Base-by-base conservation (phyloP, 2,888 invertebrate species). In the Tillus elongatus region DNA sequence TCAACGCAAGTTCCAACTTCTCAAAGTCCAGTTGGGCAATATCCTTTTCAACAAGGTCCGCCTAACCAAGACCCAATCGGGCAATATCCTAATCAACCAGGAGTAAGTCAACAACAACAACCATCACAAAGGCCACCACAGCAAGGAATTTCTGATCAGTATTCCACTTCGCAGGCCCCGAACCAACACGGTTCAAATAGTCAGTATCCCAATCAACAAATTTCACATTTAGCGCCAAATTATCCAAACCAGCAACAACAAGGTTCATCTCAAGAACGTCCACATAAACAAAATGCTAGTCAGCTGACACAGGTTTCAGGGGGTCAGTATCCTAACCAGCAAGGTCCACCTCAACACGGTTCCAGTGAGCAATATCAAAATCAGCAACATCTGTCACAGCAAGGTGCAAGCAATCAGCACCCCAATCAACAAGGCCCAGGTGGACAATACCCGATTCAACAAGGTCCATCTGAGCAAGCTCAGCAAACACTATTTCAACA, bases 81-180 rank as follows among this genome's bases (percentile, higher is more conserved):
- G n/a, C 24, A 19, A 19, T n/a, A 19, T 8, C 24, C 24, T 19
- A n/a, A n/a, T 19, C 24, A 19, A n/a, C 24, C 24, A 19, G 24
- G 24, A 19, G 6, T 8, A 19, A 19, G 6, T 19, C 6, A n/a
- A 19, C 24, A 19, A 19, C 24, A n/a, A n/a, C 24, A 19, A 19
- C 24, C 6, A 19, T 19, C 6, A 8, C 24, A 6, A 19, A n/a
- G 24, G 24, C 24, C 6, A n/a, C 24, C 24, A 19, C 24, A 19
- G 24, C 24, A 6, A 8, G 24, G 24, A 8, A 6, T 8, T 6
- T n/a, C 24, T n/a, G 24, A n/a, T 8, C 24, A 19, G 24, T n/a
- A 6, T 19, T 6, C n/a, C n/a, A n/a, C n/a, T n/a, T n/a, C n/a
- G n/a, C n/a, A n/a, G n/a, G n/a, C n/a, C n/a, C n/a, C n/a, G n/a